Evolutionary conservation across 2,797 vertebrate genomes (phyloP).

Genomic region (Onychomys torridus): DNA sequence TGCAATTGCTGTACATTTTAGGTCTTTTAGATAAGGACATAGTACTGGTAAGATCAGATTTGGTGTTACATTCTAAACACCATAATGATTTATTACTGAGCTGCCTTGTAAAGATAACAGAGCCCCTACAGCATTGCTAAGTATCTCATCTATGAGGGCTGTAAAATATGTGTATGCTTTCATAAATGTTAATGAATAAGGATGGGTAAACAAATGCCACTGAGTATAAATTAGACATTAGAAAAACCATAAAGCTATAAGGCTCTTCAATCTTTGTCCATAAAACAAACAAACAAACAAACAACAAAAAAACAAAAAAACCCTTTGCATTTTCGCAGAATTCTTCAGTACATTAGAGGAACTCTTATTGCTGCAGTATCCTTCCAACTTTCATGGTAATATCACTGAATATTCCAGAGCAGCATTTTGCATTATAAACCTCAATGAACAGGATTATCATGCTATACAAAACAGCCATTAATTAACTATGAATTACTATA

Average conservation of each 20-base stretch:
- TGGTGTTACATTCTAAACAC: conserved; percentile 45
- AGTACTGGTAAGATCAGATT: conserved; percentile 23
- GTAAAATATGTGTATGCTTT: conserved; percentile 72
- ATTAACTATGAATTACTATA: conserved; percentile 79
- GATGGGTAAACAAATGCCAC: conserved; percentile 69
- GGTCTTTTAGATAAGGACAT: conserved; percentile 50
- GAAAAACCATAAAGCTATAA: conserved; percentile 50
- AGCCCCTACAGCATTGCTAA: conserved; percentile 74
- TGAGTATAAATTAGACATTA: conserved; percentile 51
- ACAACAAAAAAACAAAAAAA: neutral
- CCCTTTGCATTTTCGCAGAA: neutral
- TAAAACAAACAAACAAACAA: neutral
- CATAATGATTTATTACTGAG: conserved; percentile 67
- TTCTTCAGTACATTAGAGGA: conserved; percentile 33
- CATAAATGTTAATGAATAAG: conserved; percentile 74
- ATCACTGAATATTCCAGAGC: conserved; percentile 63
- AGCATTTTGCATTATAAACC: conserved; percentile 70
- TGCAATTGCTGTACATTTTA: conserved; percentile 65
- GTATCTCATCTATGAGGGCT: conserved; percentile 52
- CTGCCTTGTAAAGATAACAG: conserved; percentile 72
- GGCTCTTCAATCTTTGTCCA: conserved; percentile 16
- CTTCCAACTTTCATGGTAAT: conserved; percentile 70
- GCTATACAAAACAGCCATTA: conserved; percentile 72
- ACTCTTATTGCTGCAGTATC: neutral
- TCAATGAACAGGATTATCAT: conserved; percentile 62